These are phyloP conservation scores for Aethes cnicana DNA, from an alignment of 2,888 invertebrate species.

Conservation along the genomic window DNA sequence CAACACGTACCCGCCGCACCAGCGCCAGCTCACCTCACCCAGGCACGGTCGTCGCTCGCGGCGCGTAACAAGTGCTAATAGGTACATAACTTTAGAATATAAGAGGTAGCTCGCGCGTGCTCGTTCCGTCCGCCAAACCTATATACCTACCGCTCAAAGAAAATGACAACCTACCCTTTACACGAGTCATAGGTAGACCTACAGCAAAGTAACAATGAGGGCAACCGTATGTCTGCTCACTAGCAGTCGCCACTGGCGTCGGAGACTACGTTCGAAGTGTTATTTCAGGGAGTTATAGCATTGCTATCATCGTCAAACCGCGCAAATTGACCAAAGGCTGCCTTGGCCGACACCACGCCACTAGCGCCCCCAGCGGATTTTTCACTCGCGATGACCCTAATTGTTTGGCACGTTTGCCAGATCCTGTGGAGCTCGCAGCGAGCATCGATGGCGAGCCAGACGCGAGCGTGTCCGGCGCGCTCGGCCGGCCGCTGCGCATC, in stretches of 20 bases:
- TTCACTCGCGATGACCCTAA: slow-evolving; percentile 42
- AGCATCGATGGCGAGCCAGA: slow-evolving; percentile 86
- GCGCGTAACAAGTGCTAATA: not conserved
- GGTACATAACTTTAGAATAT: too few species aligned
- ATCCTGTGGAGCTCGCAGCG: slow-evolving; percentile 81
- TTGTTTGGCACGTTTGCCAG: slow-evolving; percentile 73
- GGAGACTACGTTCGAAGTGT: too few species aligned
- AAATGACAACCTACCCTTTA: not conserved
- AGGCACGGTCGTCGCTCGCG: too few species aligned
- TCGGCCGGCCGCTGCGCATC: slow-evolving; percentile 87
- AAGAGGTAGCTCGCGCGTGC: not conserved
- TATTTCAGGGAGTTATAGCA: too few species aligned
- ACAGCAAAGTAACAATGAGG: slow-evolving; percentile 42
- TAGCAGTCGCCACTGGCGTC: too few species aligned
- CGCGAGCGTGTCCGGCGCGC: slow-evolving; percentile 85
- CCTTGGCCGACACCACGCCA: too few species aligned
- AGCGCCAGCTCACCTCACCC: too few species aligned
- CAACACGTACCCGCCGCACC: too few species aligned
- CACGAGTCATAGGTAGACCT: slow-evolving; percentile 36
- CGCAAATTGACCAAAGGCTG: too few species aligned
- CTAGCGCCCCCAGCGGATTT: too few species aligned
- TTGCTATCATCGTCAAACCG: too few species aligned
- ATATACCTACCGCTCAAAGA: not conserved
- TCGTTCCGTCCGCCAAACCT: not conserved
- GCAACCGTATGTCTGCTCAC: slow-evolving; percentile 42